Percentiles rank a stretch among this genome's conserved stretches.
Conservation (phyloP, 2,888 invertebrate species). For the Ophraella communa region DNA sequence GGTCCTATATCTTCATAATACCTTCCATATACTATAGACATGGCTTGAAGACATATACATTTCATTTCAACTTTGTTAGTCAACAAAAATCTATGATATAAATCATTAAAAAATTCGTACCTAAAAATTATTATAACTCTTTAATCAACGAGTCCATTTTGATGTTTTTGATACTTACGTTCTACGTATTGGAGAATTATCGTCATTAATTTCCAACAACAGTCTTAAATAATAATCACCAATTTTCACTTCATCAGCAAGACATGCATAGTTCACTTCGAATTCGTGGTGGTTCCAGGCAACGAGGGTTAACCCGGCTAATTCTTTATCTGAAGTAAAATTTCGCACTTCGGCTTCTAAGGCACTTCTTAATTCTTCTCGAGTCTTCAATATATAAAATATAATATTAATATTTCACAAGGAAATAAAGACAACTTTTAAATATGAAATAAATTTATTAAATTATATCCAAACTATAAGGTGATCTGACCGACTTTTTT, state of each 20-base stretch:
- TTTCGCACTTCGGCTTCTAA: constrained; percentile 92
- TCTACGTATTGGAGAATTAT: constrained; percentile 85
- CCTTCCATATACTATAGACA: constrained; percentile 96
- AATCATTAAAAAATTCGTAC: constrained; percentile 96
- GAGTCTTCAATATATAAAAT: constrained; percentile 67
- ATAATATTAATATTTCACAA: too few relatives aligned
- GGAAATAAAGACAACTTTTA: not conserved
- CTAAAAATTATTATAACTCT: constrained; percentile 59
- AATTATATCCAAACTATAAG: too few relatives aligned
- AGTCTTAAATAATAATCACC: constrained; percentile 97
- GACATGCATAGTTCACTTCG: constrained; percentile 91
- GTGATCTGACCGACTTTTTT: too few relatives aligned
- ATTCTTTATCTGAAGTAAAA: constrained; percentile 88
- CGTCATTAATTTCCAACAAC: constrained; percentile 89
- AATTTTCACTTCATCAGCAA: constrained; percentile 96
- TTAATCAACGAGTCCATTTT: not conserved
- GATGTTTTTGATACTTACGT: constrained; percentile 71
- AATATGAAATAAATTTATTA: too few relatives aligned
- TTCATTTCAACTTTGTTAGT: constrained; percentile 94
- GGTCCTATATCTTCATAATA: constrained; percentile 96
- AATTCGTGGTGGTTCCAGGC: constrained; percentile 99
- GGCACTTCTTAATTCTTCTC: constrained; percentile 91
- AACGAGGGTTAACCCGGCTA: constrained; percentile 78
- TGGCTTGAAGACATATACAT: constrained; percentile 96
- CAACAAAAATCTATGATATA: constrained; percentile 96